phyloP scores from a whole-genome alignment of 2,797 vertebrate species.

The Distichodus sexfasciatus region DNA sequence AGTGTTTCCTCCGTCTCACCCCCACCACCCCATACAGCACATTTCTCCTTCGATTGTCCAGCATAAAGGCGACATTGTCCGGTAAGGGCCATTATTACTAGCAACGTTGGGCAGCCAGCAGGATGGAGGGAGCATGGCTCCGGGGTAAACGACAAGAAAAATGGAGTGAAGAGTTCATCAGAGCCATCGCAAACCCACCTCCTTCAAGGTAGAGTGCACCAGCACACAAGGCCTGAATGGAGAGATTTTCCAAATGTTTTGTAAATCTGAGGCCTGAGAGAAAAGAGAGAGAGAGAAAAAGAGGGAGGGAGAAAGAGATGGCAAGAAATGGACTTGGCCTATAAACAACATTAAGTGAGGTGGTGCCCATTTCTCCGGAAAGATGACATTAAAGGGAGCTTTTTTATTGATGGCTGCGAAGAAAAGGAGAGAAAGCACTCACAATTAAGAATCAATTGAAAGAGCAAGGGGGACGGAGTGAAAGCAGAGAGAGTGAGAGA shows the following conservation, averaged over 20 bases:
- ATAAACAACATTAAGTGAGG: slow-evolving; percentile 82
- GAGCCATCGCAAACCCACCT: slow-evolving; percentile 81
- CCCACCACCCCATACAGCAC: slow-evolving; percentile 74
- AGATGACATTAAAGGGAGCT: slow-evolving; percentile 81
- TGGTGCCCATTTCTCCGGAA: slow-evolving; percentile 86
- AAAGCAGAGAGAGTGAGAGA: too few relatives aligned
- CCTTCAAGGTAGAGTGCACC: slow-evolving; percentile 77
- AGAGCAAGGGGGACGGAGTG: slow-evolving; percentile 71
- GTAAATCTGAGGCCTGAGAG: slow-evolving; percentile 86
- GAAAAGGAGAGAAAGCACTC: slow-evolving; percentile 73
- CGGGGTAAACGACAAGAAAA: slow-evolving; percentile 90
- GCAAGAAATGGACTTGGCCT: slow-evolving; percentile 90
- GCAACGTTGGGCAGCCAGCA: too few relatives aligned
- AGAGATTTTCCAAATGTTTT: slow-evolving; percentile 99
- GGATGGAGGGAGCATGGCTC: slow-evolving; percentile 83
- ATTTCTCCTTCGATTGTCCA: slow-evolving; percentile 88
- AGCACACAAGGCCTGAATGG: slow-evolving; percentile 85
- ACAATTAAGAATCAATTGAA: slow-evolving; percentile 95
- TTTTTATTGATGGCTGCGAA: slow-evolving; percentile 81
- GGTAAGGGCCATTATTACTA: slow-evolving; percentile 88
- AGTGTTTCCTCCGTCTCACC: slow-evolving; percentile 76
- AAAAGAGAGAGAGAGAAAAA: slow-evolving; percentile 24
- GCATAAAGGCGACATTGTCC: slow-evolving; percentile 98
- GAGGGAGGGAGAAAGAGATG: slow-evolving; percentile 22
- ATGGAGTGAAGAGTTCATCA: slow-evolving; percentile 85